Evolutionary conservation across 2,888 invertebrate genomes (phyloP).

Genomic region (Spilarctia lutea): DNA sequence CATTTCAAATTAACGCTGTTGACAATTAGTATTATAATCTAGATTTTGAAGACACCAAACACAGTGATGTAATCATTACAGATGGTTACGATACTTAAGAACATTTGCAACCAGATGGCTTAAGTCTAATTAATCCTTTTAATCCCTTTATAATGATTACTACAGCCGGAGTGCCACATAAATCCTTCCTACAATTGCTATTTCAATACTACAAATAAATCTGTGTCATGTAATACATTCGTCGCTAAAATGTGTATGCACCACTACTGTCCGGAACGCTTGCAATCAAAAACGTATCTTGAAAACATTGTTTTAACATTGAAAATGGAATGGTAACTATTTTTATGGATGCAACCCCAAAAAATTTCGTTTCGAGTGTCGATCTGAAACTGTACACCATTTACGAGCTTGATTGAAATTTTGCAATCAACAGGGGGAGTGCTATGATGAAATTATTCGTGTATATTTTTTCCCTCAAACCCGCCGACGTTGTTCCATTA

Average conservation of each 20-base stretch:
- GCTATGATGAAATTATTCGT: constrained; percentile 84
- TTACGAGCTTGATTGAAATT: constrained; percentile 86
- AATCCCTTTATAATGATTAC: constrained; percentile 76
- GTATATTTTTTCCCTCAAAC: constrained; percentile 81
- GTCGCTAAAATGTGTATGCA: constrained; percentile 67
- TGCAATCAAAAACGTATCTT: constrained; percentile 42
- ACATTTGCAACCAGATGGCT: constrained; percentile 65
- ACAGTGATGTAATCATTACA: constrained; percentile 19
- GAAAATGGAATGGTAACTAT: constrained; percentile 46
- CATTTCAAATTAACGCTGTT: constrained; percentile 39
- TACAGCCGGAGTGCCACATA: constrained; percentile 68
- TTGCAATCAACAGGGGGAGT: constrained; percentile 85
- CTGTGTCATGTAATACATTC: constrained; percentile 79
- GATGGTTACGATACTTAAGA: constrained; percentile 19
- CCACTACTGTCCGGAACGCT: constrained; percentile 30
- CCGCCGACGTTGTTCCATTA: constrained; percentile 77
- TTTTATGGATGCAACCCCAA: constrained; percentile 73
- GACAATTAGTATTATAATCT: constrained; percentile 31
- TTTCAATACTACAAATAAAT: constrained; percentile 84
- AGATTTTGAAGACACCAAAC: constrained; percentile 29
- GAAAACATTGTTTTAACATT: constrained; percentile 44
- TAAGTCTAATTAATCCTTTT: constrained; percentile 67
- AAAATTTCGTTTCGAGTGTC: constrained; percentile 82
- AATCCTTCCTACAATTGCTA: constrained; percentile 76
- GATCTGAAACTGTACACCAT: constrained; percentile 83